Conservation (phyloP, 2,888 invertebrate species). For the Suillia variegata region DNA sequence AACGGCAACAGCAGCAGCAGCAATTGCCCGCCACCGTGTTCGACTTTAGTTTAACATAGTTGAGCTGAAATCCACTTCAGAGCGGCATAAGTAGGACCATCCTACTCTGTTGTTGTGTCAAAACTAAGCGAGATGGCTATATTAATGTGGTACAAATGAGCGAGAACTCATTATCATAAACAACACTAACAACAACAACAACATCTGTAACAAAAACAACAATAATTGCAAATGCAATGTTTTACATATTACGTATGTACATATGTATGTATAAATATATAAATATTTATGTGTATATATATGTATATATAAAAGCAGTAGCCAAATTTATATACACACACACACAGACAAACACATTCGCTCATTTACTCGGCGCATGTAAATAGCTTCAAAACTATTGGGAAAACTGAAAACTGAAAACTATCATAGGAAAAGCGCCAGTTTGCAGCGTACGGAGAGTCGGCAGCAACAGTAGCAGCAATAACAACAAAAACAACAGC, state of each 20-base stretch:
- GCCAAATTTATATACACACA: slow-evolving; percentile 16
- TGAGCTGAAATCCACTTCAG: slow-evolving; percentile 1
- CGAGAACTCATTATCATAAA: slow-evolving; percentile 51
- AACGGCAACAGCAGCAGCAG: background rate
- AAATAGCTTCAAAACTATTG: slow-evolving; percentile 50
- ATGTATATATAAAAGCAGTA: background rate
- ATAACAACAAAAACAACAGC: too few relatives aligned
- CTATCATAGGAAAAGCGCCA: slow-evolving; percentile 36
- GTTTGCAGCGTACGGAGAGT: background rate
- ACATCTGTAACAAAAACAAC: slow-evolving; percentile 30
- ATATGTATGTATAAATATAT: background rate
- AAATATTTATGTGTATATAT: background rate
- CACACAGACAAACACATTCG: slow-evolving; percentile 8
- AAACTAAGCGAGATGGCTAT: slow-evolving; percentile 52
- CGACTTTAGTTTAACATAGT: background rate
- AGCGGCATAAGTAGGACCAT: slow-evolving; percentile 20
- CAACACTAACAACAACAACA: slow-evolving; percentile 30
- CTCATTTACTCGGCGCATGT: background rate
- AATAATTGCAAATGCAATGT: slow-evolving; percentile 24
- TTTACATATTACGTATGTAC: slow-evolving; percentile 5
- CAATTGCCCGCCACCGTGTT: background rate
- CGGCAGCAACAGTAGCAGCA: background rate
- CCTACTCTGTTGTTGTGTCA: slow-evolving; percentile 17
- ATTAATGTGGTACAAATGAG: slow-evolving; percentile 46
- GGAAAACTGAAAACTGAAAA: too few relatives aligned